Evolutionary conservation across 1,140 invertebrate genomes (phyloP), one percentile per base, ranked within the genome.

Genomic region (Sesamia nonagrioides): DNA sequence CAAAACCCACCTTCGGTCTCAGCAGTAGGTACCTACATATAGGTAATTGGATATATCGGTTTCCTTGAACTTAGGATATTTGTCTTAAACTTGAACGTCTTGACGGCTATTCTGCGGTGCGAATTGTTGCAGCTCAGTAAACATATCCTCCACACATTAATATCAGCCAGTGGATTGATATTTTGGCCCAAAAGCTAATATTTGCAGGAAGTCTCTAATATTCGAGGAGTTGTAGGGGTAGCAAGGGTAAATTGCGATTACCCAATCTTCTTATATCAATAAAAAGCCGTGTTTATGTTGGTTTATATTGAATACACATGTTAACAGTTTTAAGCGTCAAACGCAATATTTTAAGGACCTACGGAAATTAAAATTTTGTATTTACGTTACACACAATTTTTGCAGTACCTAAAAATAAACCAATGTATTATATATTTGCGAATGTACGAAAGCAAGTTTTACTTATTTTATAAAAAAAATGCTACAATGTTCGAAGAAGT

Each of bases 61-160:
- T 76, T 68, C 56, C 68, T 76, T 72, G 69, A 77, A 77, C 78
- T 78, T 80, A 68, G 42, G 73, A 60, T 52, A 45, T 58, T 74
- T 54, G 80, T 77, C 60, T 58, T 76, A 77, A 77, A 68, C 74
- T 77, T 77, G 60, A 66, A 66, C 74, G 74, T 77, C 9, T 40
- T 75, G 69, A 42, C 60, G 77, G 40, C 48, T 56, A 79, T 54
- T 45, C 66, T 63, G 58, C 54, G 77, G 73, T 17, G 56, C 33
- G 48, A 80, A 81, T 79, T 81, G 77, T 79, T 84, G 54, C 60
- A 42, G 52, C 40, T 83, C 73, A 48, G 48, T 66, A 73, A 81
- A 84, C 78, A n/a, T n/a, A n/a, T 79, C 77, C 60, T n/a, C 17
- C 68, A 63, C 78, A 82, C 69, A 78, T 77, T 82, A 79, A 80